phyloP scores from a whole-genome alignment of 2,797 vertebrate species.

The Scyliorhinus canicula region DNA sequence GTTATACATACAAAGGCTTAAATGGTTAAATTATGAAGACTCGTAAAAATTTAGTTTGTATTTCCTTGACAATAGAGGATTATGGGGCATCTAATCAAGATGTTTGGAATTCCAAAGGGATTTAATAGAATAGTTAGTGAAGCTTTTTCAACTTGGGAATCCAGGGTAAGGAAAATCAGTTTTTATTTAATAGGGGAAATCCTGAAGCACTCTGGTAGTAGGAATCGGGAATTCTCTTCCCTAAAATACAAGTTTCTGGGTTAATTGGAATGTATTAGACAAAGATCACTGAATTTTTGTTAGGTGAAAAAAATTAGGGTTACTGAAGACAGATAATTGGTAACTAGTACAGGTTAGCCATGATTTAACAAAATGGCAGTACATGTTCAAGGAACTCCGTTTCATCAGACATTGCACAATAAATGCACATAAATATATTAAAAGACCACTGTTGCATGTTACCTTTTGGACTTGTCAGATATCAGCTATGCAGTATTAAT shows the following conservation, averaged over 20 bases:
- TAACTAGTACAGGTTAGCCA: not conserved
- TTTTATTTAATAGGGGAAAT: no score
- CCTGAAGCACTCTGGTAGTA: not conserved
- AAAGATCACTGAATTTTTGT: not conserved
- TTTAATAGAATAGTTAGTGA: not conserved
- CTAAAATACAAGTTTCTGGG: not conserved
- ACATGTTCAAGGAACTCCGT: not conserved
- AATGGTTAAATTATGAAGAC: not conserved
- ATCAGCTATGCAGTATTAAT: not conserved
- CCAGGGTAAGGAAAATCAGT: not conserved
- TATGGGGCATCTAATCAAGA: not conserved
- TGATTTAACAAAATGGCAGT: not conserved
- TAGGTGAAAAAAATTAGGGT: not conserved
- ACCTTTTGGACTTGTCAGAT: not conserved
- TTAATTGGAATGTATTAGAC: not conserved
- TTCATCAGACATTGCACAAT: not conserved
- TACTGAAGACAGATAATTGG: not conserved
- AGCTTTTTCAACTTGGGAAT: not conserved
- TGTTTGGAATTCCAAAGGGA: not conserved
- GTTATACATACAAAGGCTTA: not conserved
- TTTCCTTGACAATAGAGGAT: not conserved
- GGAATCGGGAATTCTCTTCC: not conserved
- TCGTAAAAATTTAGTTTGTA: not conserved
- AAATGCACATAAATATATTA: not conserved
- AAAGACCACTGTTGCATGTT: not conserved